Evolutionary conservation across 1,140 invertebrate species (phyloP).

Genomic region (Cydia pomonella): DNA sequence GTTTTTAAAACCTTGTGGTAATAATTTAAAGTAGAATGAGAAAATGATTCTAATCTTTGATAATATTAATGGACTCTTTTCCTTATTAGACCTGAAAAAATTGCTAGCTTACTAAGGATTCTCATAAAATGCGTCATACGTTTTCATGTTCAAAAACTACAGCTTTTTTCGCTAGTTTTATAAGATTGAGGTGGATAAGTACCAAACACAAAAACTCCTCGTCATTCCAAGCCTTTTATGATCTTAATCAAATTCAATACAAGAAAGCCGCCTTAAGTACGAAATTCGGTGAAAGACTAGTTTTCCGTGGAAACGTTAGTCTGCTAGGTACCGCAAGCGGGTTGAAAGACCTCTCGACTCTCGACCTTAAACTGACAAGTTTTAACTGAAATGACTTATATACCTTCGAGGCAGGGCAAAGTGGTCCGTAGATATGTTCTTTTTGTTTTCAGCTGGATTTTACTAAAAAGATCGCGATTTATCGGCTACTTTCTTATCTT

Average conservation of each 20-base stretch:
- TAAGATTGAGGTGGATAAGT: neutral
- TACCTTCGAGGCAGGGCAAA: neutral
- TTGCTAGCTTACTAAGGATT: neutral
- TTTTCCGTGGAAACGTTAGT: slow-evolving; percentile 29
- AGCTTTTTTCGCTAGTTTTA: neutral
- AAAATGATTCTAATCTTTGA: too few relatives aligned
- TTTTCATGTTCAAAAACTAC: neutral
- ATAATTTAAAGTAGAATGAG: too few relatives aligned
- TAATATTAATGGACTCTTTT: neutral
- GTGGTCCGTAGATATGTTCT: neutral
- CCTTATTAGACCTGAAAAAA: neutral
- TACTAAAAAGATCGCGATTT: neutral
- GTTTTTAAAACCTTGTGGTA: too few relatives aligned
- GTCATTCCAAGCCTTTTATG: neutral
- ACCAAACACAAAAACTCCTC: neutral
- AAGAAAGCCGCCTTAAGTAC: neutral
- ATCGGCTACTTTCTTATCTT: neutral
- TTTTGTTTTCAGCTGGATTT: neutral
- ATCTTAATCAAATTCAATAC: slow-evolving; percentile 10
- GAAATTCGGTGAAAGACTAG: slow-evolving; percentile 28
- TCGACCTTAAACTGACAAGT: slow-evolving; percentile 1
- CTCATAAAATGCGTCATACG: neutral
- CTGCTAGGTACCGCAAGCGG: slow-evolving; percentile 23
- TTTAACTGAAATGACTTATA: neutral
- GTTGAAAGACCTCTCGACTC: neutral